Percentiles rank a stretch among this genome's conserved stretches.
These are phyloP conservation scores for Anolis sagrei DNA, from an alignment of 2,113 vertebrate species.

Conservation along the genomic window DNA sequence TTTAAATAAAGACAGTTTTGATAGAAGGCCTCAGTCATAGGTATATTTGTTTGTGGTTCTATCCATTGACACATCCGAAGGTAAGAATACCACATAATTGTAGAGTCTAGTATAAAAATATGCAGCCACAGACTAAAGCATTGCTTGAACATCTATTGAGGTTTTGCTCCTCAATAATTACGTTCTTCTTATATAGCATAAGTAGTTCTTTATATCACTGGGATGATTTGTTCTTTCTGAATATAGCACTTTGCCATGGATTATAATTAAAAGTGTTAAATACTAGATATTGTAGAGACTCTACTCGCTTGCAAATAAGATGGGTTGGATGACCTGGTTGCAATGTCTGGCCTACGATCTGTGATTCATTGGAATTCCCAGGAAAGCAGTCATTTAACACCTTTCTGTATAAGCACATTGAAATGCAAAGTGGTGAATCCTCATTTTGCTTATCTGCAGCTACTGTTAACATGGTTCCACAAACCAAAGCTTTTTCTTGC, in stretches of 20 bases:
- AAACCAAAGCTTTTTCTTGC: conserved; percentile 34
- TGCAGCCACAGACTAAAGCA: background rate
- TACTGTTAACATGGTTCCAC: conserved; percentile 47
- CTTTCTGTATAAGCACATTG: conserved; percentile 56
- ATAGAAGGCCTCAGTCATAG: background rate
- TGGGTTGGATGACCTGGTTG: conserved; percentile 29
- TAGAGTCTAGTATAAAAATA: conserved; percentile 16
- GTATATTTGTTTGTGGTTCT: background rate
- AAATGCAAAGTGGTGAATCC: rapidly evolving
- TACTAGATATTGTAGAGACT: conserved; percentile 26
- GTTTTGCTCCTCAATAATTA: conserved; percentile 16
- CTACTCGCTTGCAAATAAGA: background rate
- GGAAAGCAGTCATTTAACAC: conserved; percentile 63
- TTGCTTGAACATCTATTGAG: background rate
- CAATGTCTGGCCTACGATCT: conserved; percentile 44
- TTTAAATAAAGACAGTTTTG: background rate
- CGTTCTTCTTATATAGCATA: conserved; percentile 8
- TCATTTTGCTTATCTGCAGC: conserved; percentile 54
- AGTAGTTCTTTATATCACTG: conserved; percentile 6
- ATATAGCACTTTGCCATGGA: conserved; percentile 32
- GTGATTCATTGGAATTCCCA: conserved; percentile 58
- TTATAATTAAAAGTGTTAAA: conserved; percentile 36
- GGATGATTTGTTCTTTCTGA: conserved; percentile 40
- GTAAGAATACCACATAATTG: background rate
- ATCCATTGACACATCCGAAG: background rate